A percentile compares a stretch with the other conserved stretches of the same genome.
These are phyloP conservation scores for Cichlasoma orientale DNA, from an alignment of 2,797 vertebrate species.

Conservation along the genomic window DNA sequence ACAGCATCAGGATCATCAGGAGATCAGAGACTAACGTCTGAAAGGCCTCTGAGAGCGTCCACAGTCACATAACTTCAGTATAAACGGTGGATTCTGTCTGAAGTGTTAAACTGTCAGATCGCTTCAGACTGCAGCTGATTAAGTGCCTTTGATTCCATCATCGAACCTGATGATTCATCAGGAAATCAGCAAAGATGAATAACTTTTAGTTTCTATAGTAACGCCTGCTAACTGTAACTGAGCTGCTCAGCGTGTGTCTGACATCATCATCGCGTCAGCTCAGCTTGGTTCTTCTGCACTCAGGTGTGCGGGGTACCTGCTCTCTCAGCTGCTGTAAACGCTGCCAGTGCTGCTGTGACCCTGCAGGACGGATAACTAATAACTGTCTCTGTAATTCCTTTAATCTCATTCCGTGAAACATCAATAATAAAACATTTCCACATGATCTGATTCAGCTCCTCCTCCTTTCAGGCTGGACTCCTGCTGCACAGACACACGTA, in stretches of 20 bases:
- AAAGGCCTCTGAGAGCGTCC: too few species aligned
- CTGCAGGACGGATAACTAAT: neutral
- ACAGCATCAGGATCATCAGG: too few species aligned
- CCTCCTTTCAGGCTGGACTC: fast-evolving
- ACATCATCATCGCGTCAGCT: neutral
- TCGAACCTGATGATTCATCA: neutral
- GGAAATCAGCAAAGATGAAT: neutral
- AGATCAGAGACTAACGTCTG: neutral
- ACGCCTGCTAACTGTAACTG: neutral
- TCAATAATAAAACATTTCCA: neutral
- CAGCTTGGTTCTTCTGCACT: neutral
- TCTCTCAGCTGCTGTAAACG: neutral
- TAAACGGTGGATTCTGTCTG: neutral
- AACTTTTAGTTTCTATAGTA: neutral
- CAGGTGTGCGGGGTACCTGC: neutral
- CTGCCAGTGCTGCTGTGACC: neutral
- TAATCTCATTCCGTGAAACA: neutral
- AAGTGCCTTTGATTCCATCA: neutral
- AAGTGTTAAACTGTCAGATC: neutral
- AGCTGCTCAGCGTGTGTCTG: neutral
- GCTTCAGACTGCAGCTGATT: neutral
- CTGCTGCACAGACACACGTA: neutral
- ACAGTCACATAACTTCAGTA: neutral
- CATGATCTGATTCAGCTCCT: neutral
- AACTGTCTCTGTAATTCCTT: neutral